A percentile compares a stretch with the other conserved stretches of the same genome.
phyloP scores from a whole-genome alignment of 2,888 invertebrate species.

The Drosophila quinaria region DNA sequence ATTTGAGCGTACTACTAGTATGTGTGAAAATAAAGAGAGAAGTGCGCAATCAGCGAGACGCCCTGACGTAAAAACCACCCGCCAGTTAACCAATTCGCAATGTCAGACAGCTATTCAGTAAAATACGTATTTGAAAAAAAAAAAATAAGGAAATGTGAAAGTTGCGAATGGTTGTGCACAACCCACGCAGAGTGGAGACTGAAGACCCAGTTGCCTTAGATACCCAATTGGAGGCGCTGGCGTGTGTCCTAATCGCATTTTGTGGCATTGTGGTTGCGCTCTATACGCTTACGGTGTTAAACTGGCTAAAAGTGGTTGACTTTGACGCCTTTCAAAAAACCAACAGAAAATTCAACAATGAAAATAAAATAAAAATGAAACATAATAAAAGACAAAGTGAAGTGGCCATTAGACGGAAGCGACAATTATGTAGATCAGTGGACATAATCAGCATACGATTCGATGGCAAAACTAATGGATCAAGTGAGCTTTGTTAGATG shows the following conservation, averaged over 20 bases:
- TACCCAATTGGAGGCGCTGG: slow-evolving; percentile 33
- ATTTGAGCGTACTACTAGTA: neutral
- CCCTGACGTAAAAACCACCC: slow-evolving; percentile 67
- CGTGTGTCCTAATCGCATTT: slow-evolving; percentile 59
- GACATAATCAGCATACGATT: slow-evolving; percentile 27
- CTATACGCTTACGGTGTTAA: slow-evolving; percentile 27
- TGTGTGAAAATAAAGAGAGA: slow-evolving; percentile 39
- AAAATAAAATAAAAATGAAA: slow-evolving; percentile 24
- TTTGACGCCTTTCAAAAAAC: slow-evolving; percentile 69
- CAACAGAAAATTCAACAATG: slow-evolving; percentile 11
- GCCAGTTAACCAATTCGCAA: slow-evolving; percentile 60
- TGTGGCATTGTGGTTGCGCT: slow-evolving; percentile 41
- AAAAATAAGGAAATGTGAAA: slow-evolving; percentile 61
- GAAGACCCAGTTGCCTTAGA: slow-evolving; percentile 24
- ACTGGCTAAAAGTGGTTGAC: slow-evolving; percentile 50
- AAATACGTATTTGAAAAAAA: slow-evolving; percentile 31
- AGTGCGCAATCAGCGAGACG: slow-evolving; percentile 58
- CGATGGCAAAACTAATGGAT: slow-evolving; percentile 42
- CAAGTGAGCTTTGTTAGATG: slow-evolving; percentile 43
- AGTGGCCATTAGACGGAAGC: slow-evolving; percentile 46
- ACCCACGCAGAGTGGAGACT: slow-evolving; percentile 43
- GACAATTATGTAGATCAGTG: slow-evolving; percentile 54
- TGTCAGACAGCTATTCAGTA: slow-evolving; percentile 18
- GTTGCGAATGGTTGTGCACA: slow-evolving; percentile 47
- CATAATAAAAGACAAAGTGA: slow-evolving; percentile 15